Evolutionary conservation across 2,797 vertebrate species (phyloP).

Genomic region (Chanos chanos): DNA sequence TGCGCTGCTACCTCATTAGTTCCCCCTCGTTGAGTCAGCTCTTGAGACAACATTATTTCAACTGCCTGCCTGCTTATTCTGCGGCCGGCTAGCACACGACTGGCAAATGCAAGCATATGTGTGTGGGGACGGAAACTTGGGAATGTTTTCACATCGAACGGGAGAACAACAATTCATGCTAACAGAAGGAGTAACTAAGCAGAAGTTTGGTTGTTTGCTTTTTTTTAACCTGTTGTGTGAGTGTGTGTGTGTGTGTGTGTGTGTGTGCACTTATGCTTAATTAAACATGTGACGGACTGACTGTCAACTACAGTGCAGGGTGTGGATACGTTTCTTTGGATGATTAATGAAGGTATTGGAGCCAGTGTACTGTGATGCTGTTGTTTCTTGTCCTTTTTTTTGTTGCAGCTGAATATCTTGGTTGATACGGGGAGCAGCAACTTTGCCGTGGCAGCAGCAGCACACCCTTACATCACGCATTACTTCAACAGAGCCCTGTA

Average conservation of each 20-base stretch:
- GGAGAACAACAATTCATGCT: too few species aligned
- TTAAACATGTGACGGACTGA: neutral
- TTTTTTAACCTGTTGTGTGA: neutral
- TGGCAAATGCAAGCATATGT: slow-evolving; percentile 33
- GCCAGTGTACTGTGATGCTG: neutral
- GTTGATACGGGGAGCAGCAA: slow-evolving; percentile 98
- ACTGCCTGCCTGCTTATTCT: too few species aligned
- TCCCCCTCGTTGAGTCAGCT: slow-evolving; percentile 50
- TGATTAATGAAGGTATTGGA: too few species aligned
- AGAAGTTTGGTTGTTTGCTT: neutral
- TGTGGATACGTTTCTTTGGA: neutral
- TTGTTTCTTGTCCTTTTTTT: slow-evolving; percentile 34
- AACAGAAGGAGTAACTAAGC: too few species aligned
- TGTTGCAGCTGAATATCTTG: slow-evolving; percentile 88
- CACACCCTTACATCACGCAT: slow-evolving; percentile 76
- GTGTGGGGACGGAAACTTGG: too few species aligned
- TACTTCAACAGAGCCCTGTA: slow-evolving; percentile 82
- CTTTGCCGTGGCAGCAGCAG: slow-evolving; percentile 90
- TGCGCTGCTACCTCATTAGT: slow-evolving; percentile 56
- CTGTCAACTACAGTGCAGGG: too few species aligned
- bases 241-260: neutral
- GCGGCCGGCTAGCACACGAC: slow-evolving; percentile 16
- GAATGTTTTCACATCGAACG: too few species aligned
- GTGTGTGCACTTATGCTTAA: too few species aligned
- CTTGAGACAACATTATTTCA: slow-evolving; percentile 52